A percentile compares a stretch with the other conserved stretches of the same genome.
phyloP scores from a whole-genome alignment of 1,140 invertebrate species.

The Drosophila gunungcola region DNA sequence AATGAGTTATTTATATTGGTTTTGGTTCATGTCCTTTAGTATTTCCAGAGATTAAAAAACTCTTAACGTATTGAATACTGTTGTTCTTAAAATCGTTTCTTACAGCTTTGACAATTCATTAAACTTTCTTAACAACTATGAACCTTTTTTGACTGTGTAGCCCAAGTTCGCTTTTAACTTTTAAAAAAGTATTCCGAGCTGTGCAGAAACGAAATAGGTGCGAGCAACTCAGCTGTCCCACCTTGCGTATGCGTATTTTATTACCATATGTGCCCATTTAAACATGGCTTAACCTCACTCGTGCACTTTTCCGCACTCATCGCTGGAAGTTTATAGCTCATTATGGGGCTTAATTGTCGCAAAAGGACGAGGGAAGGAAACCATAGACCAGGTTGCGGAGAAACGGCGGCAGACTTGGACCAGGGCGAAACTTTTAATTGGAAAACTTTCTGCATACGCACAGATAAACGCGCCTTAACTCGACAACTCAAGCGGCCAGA shows the following conservation, averaged over 20 bases:
- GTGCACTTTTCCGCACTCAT: constrained; percentile 17
- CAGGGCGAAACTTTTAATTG: constrained; percentile 73
- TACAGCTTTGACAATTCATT: no score
- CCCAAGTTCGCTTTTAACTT: no score
- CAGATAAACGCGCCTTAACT: constrained; percentile 63
- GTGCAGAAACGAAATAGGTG: no score
- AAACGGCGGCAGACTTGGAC: constrained; percentile 35
- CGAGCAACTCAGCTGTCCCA: constrained; percentile 4
- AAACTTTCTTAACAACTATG: no score
- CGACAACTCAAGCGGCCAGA: constrained; percentile 27
- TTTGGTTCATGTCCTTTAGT: no score
- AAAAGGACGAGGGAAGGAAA: constrained; percentile 6
- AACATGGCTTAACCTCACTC: background rate
- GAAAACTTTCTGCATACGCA: constrained; percentile 80
- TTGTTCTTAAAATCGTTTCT: no score
- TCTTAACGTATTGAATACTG: no score
- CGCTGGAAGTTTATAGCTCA: constrained; percentile 70
- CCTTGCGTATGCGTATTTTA: constrained; percentile 58
- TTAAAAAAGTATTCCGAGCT: no score
- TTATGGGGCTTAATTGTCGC: constrained; percentile 74
- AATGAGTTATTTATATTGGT: no score
- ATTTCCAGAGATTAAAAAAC: no score
- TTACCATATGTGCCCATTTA: constrained; percentile 39
- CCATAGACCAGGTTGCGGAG: constrained; percentile 9
- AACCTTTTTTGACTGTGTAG: no score